Base-by-base conservation (phyloP, 2,113 vertebrate species). In the Corythornis vintsioides region DNA sequence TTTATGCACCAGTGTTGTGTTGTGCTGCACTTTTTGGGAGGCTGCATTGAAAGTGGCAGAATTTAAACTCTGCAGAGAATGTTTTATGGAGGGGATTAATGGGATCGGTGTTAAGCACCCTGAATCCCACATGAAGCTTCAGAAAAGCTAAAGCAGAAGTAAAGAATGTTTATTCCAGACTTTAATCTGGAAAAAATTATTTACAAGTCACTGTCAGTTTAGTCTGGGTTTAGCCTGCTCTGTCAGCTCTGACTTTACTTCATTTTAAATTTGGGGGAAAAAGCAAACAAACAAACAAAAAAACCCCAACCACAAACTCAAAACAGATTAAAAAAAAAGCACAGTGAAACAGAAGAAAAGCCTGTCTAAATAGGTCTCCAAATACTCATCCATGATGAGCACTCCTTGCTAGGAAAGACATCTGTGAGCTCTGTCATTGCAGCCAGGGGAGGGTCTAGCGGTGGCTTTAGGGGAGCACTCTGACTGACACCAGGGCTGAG, bases 401-500 rank as follows among this genome's bases (percentile, higher is more conserved):
- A 9, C 25, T 15, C 29, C 9, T 24, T 78, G 5, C 28, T 43
- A 33, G 22, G 35, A 33, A 11, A 10, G 45, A 28, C 31, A 56
- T 22, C 19, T 40, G 25, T 24, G 12, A 69, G 43, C 5, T 31
- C 61, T 47, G 55, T 42, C 7, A 26, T 31, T 59, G 47, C 10
- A 42, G 31, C 22, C 5, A 1, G 5, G 31, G 11, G 50, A 67
- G 56, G 13, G 4, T 60, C 29, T 16, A 35, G 22, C 1, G 2
- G 11, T 57, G 45, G 29, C 66, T 2, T 3, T 25, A 35, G 13
- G 38, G 45, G 15, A 64, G 29, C 29, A 12, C 9, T 17, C 48
- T 18, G 48, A 38, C 1, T 0, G 0, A 15, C 43, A 29, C 3
- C 10, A 4, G 17, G 5, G 9, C 3, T 74, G 35, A 13, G 4